Evolutionary conservation across 1,140 invertebrate species (phyloP).

Genomic region (Dinoponera quadriceps): DNA sequence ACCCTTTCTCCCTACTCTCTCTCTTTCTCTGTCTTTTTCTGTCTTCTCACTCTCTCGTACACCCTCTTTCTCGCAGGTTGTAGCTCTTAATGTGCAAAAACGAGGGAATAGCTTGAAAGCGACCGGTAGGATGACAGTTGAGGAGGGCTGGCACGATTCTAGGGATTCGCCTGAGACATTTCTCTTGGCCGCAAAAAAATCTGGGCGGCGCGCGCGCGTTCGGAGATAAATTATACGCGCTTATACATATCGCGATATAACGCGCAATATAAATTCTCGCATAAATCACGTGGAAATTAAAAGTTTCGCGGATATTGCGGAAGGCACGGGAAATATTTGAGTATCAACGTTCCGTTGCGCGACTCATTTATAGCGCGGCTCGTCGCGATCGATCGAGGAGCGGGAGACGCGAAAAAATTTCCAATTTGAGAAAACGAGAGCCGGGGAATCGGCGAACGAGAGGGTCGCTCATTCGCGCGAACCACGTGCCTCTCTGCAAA

Average conservation of each 20-base stretch:
- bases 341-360: not conserved
- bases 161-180: conserved; percentile 38
- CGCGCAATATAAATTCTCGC: not conserved
- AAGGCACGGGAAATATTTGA: conserved; percentile 8
- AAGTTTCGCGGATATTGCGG: not conserved
- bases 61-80: not conserved
- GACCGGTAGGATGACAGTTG: conserved; percentile 45
- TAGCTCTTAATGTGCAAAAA: conserved; percentile 39
- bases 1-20: not conserved
- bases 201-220: not conserved
- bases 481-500: too few relatives aligned
- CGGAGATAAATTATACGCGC: conserved; percentile 33
- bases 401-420: conserved; percentile 10
- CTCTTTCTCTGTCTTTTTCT: not conserved
- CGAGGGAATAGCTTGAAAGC: conserved; percentile 42
- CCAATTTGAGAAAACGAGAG: not conserved
- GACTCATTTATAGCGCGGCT: not conserved
- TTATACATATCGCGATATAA: too few relatives aligned
- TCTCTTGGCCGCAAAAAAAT: conserved; percentile 28
- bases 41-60: not conserved
- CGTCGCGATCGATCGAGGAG: not conserved
- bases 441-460: too few relatives aligned
- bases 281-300: not conserved
- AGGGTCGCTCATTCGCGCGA: not conserved
- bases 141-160: not conserved